Evolutionary conservation across 1,140 invertebrate genomes (phyloP), one percentile per base, ranked within the genome.

Genomic region (Batillaria attramentaria): DNA sequence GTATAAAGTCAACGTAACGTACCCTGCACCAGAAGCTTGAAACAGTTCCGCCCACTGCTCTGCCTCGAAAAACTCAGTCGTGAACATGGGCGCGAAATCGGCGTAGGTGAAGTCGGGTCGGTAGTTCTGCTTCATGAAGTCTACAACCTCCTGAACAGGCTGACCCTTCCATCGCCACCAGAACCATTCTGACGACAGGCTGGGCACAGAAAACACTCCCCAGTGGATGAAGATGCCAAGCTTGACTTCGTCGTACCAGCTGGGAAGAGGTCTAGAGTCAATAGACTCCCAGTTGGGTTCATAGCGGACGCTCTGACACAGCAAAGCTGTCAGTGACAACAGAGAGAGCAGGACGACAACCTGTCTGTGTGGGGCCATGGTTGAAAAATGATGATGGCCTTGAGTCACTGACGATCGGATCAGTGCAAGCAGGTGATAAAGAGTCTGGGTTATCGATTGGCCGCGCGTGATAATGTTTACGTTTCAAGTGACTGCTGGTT

Each of bases 151-250:
- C n/a, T 33, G 82, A 54, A 60, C 77, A 28, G 81, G 82, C 4
- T 37, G 72, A 18, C 69, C 72, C 33, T 86, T 79, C 90, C 90
- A 91, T 4, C 81, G 57, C 42, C 74, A 77, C 90, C 90, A 91
- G 75, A 91, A 90, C 89, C 87, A 88, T 54, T 88, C 88, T 5
- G 79, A 81, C 18, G 83, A 83, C 80, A 84, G 89, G 37, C 83
- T 81, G 46, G 10, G 46, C 13, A 91, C 90, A 31, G 89, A 90
- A 76, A 90, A 91, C 13, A 91, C 85, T 0, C 90, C 90, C 91
- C 91, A 92, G 81, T 91, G 90, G 16, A 92, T 84, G 79, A 92
- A 92, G 50, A 92, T 91, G 35, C 91, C 91, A 28, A 92, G 75
- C 83, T 92, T 92, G 16, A 86, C 87, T 8, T 91, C 84, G 42